Conservation (phyloP, 2,797 vertebrate species). For the Esox masquinongy region DNA sequence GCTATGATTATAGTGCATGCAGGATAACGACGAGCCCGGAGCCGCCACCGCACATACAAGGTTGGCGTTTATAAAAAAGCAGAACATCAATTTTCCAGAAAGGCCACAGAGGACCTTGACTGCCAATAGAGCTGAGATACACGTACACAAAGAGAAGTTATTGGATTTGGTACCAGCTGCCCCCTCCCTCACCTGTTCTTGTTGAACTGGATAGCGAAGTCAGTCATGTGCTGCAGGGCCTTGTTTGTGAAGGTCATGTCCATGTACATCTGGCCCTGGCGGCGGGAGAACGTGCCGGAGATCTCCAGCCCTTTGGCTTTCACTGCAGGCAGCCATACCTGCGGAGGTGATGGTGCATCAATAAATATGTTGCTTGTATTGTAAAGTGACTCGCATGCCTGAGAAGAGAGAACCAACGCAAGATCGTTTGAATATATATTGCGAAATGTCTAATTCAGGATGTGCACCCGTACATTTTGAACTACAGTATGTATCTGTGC, state of each 20-base stretch:
- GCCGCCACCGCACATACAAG: neutral
- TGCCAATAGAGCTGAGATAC: neutral
- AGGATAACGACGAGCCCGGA: neutral
- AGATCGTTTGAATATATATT: neutral
- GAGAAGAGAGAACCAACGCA: neutral
- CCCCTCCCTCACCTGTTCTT: conserved; percentile 89
- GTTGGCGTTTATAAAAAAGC: neutral
- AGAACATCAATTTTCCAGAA: neutral
- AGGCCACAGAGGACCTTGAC: neutral
- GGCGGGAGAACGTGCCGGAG: conserved; percentile 92
- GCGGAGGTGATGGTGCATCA: conserved; percentile 6
- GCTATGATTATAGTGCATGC: neutral
- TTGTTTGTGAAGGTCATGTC: conserved; percentile 99
- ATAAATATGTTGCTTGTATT: neutral
- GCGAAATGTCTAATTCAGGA: neutral
- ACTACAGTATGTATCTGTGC: too few relatives aligned
- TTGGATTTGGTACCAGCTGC: neutral
- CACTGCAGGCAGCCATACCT: conserved; percentile 97
- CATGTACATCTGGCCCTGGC: conserved; percentile 98
- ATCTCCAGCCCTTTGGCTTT: conserved; percentile 98
- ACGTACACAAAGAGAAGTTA: neutral
- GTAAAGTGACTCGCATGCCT: neutral
- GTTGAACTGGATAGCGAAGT: conserved; percentile 98
- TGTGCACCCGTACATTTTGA: neutral
- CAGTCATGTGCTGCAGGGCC: conserved; percentile 97